These are phyloP conservation scores for Poecilia latipinna DNA, from an alignment of 2,113 vertebrate genomes.

Conservation along the genomic window DNA sequence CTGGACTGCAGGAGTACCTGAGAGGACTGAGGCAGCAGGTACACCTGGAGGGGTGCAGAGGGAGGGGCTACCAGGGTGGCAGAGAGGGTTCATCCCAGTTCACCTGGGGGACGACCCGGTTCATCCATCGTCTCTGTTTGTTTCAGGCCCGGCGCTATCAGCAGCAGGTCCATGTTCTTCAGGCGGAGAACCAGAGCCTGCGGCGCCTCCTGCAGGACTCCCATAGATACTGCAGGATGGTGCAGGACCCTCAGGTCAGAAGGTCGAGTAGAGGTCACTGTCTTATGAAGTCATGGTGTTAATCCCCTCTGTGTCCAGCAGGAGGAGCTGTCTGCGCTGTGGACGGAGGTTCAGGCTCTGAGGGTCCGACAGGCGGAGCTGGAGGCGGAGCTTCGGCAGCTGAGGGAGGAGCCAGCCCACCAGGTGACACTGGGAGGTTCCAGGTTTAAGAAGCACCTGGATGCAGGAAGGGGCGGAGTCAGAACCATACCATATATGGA, in stretches of 20 bases:
- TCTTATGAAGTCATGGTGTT: not conserved
- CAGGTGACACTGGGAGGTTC: slow-evolving; percentile 15
- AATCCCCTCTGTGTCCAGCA: slow-evolving; percentile 41
- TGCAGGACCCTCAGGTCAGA: slow-evolving; percentile 79
- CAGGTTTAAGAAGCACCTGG: not conserved
- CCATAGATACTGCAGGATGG: slow-evolving; percentile 80
- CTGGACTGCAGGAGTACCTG: slow-evolving; percentile 89
- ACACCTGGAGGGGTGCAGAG: not conserved
- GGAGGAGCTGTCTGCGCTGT: slow-evolving; percentile 82
- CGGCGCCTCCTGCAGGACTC: slow-evolving; percentile 80
- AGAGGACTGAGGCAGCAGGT: slow-evolving; percentile 86
- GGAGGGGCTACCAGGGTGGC: not conserved
- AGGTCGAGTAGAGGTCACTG: not conserved
- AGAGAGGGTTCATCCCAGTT: no score
- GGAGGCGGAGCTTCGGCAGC: slow-evolving; percentile 74
- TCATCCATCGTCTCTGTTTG: not conserved
- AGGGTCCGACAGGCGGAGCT: slow-evolving; percentile 29
- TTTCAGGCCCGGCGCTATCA: slow-evolving; percentile 68
- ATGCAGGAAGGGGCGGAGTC: slow-evolving; percentile 5
- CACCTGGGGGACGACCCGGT: no score
- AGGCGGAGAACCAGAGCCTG: slow-evolving; percentile 83
- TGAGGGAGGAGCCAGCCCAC: slow-evolving; percentile 81
- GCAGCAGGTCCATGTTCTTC: slow-evolving; percentile 80
- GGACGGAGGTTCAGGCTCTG: slow-evolving; percentile 3
- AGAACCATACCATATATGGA: no score